Base-by-base conservation (phyloP, 1,140 invertebrate species). In the Drosophila murphyi region DNA sequence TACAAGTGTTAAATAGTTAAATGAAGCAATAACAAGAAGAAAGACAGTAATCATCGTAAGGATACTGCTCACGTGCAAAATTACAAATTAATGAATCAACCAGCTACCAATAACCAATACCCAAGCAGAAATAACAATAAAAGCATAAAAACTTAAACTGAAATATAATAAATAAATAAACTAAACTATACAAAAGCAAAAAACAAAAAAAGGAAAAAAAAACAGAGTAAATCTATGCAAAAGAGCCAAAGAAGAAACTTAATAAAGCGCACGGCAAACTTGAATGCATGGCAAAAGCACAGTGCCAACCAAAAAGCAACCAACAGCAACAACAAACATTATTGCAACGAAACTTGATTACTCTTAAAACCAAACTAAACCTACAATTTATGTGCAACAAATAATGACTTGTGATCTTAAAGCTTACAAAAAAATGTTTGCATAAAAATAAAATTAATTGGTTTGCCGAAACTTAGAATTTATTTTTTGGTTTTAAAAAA, bases 251-350 rank as follows among this genome's bases (percentile, higher is more conserved):
- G 29, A 48, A 32, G 62, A 48, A 72, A 76, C 68, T 47, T 45
- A 61, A 45, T 34, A 55, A 56, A 71, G 34, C 62, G 57, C 74
- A 79, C 10, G 45, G 56, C 68, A 55, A 78, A 75, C 74, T 67
- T 51, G 67, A 80, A 80, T 72, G 77, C 72, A 80, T 35, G 54
- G 56, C 45, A 60, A 72, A 65, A 20, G 20, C 50, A 55, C 35
- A 45, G 45, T 62, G 59, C 37, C 37, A 71, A 45, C 39, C 29
- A 43, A 50, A 56, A 43, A 28, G 4, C 20, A n/a, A 37, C 48
- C 31, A 54, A 48, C 20, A 34, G 57, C 45, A 51, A 5, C 39
- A 45, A 47, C 20, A 5, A 54, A 62, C 71, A 70, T 47, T 47
- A 60, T 20, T 20, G 1, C 28, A 34, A 47, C 62, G 62, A 64